Conservation (phyloP, 2,888 invertebrate genomes). For the Spatulosminthurus flaviceps region DNA sequence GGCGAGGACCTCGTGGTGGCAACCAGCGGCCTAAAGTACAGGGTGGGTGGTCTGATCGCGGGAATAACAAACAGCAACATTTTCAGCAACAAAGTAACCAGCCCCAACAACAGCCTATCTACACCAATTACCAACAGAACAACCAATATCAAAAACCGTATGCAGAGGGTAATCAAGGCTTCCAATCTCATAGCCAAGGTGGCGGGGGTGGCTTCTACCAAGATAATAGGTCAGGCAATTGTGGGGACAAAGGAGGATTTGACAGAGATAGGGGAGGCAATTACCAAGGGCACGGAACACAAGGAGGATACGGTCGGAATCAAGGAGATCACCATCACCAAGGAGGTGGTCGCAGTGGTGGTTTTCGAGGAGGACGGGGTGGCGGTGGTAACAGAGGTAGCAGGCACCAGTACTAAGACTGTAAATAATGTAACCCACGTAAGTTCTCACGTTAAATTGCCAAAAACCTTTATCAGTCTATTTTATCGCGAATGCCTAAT, state of each 20-base stretch:
- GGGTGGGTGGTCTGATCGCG: conserved; percentile 55
- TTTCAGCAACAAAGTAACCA: conserved; percentile 63
- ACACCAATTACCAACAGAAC: conserved; percentile 39
- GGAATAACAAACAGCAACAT: conserved; percentile 65
- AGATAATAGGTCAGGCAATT: conserved; percentile 51
- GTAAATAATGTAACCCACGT: too few relatives aligned
- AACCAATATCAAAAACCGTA: conserved; percentile 63
- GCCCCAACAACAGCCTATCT: conserved; percentile 61
- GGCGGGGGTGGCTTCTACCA: conserved; percentile 49
- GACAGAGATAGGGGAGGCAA: conserved; percentile 42
- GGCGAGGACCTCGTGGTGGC: conserved; percentile 63
- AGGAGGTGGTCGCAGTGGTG: conserved; percentile 55
- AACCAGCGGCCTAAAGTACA: conserved; percentile 50
- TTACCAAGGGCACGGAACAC: conserved; percentile 44
- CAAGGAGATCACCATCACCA: conserved; percentile 47
- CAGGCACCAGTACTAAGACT: conserved; percentile 37
- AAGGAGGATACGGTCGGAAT: conserved; percentile 54
- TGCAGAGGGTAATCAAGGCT: conserved; percentile 56
- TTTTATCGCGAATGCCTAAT: too few relatives aligned
- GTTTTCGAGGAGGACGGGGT: conserved; percentile 45
- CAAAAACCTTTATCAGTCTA: too few relatives aligned
- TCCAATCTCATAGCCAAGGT: neutral
- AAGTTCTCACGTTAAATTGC: too few relatives aligned
- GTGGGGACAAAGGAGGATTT: conserved; percentile 48
- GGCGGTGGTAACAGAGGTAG: conserved; percentile 57